Base-by-base conservation (phyloP, 2,797 vertebrate species). In the Halcyon chelicuti region DNA sequence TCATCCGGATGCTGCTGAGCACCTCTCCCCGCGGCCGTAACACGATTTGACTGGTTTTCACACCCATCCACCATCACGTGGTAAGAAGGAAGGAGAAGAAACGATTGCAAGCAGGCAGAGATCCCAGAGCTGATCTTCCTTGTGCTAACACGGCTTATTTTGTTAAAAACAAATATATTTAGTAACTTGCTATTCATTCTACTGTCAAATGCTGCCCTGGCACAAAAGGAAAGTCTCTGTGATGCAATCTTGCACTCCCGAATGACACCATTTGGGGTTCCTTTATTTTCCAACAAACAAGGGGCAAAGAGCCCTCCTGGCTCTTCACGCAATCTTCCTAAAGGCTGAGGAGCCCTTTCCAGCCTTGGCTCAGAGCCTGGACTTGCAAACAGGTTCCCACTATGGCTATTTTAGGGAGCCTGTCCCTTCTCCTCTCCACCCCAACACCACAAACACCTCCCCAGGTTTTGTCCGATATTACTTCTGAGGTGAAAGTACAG, bases 31-130 rank as follows among this genome's bases (percentile, higher is more conserved):
- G 44, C 0, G 3, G 42, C 51, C 14, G 17, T 1, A 47, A 46
- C 49, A 19, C 42, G 5, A 8, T 29, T 9, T 4, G 3, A 7
- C 4, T 2, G 1, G 2, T 12, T 42, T 5, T 19, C 31, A 40
- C 44, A 40, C 8, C 61, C 46, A 4, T 1, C 22, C 10, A 29
- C 75, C 61, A 23, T 3, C 79, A 20, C 0, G 0, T 1, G 10
- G 49, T 10, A 44, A 23, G 5, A 9, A 8, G 26, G 23, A 68
- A 79, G 33, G 65, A 46, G 19, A 20, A 14, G 76, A 60, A 71
- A 29, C 1, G 2, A 9, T 2, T 29, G 1, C 6, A 2, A 52
- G 31, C 49, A 10, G 2, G 7, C 12, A 39, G 7, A 13, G 16
- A 74, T 6, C 35, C 2, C 61, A 14, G 23, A 33, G n/a, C 22